Conservation (phyloP, 2,888 invertebrate genomes). For the Orchesella flavescens region DNA sequence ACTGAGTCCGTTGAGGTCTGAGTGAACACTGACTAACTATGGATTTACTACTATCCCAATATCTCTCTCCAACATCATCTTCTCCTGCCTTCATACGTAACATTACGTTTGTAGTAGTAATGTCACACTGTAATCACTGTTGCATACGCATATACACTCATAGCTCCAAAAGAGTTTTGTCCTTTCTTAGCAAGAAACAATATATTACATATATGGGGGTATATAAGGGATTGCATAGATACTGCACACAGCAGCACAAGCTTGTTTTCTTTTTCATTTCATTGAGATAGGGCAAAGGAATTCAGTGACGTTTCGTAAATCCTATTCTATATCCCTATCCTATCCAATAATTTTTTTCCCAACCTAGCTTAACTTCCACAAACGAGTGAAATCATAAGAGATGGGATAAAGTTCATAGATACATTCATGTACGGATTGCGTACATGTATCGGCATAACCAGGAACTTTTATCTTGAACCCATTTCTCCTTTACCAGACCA, state of each 20-base stretch:
- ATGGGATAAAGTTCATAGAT: not conserved
- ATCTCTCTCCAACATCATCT: conserved; percentile 1
- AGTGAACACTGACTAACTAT: conserved; percentile 47
- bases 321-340: not conserved
- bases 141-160: too few relatives aligned
- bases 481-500: not conserved
- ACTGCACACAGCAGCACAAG: too few relatives aligned
- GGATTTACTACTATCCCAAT: conserved; percentile 7
- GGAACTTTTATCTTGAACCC: not conserved
- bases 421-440: not conserved
- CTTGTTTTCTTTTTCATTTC: too few relatives aligned
- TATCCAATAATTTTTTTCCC: conserved; percentile 9
- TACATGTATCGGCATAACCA: not conserved
- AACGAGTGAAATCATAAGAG: conserved; percentile 4
- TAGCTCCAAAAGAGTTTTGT: not conserved
- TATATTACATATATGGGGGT: too few relatives aligned
- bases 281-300: conserved; percentile 62
- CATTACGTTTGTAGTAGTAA: too few relatives aligned
- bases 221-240: too few relatives aligned
- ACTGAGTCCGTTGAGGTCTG: conserved; percentile 55
- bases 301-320: conserved; percentile 25
- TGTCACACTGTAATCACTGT: too few relatives aligned
- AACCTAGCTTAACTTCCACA: conserved; percentile 53
- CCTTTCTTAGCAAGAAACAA: too few relatives aligned
- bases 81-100: not conserved